Conservation (phyloP, 2,888 invertebrate species). For the Chrysolina oricalcia region DNA sequence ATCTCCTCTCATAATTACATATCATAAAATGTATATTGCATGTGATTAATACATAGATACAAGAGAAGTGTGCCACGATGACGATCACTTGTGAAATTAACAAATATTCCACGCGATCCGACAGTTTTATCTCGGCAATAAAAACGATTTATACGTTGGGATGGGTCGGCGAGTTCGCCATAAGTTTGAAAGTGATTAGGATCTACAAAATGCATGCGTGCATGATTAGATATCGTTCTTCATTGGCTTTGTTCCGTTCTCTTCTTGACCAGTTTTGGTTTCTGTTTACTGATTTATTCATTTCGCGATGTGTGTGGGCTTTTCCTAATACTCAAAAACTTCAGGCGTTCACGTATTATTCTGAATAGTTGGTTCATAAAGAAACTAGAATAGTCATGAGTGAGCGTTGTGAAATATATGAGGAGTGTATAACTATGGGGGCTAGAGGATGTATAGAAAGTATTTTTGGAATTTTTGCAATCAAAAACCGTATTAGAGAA, state of each 20-base stretch:
- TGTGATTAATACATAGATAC: conserved; percentile 18
- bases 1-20: conserved; percentile 11
- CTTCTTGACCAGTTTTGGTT: too few species aligned
- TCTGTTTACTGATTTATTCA: too few species aligned
- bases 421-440: too few species aligned
- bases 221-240: not conserved
- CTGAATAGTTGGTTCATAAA: too few species aligned
- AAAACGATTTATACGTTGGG: conserved; percentile 5
- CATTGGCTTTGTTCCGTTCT: not conserved
- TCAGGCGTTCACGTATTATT: too few species aligned
- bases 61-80: conserved; percentile 25
- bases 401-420: too few species aligned
- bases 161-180: conserved; percentile 18
- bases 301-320: too few species aligned
- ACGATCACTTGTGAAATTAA: conserved; percentile 14
- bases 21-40: conserved; percentile 19
- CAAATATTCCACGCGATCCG: conserved; percentile 8
- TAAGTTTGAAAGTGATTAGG: conserved; percentile 1
- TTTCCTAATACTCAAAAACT: too few species aligned
- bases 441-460: too few species aligned
- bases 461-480: too few species aligned
- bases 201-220: conserved; percentile 1
- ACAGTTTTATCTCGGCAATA: conserved; percentile 19
- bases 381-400: too few species aligned
- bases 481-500: too few species aligned